Evolutionary conservation across 2,113 vertebrate species (phyloP).

Genomic region (Proterorhinus semilunaris): DNA sequence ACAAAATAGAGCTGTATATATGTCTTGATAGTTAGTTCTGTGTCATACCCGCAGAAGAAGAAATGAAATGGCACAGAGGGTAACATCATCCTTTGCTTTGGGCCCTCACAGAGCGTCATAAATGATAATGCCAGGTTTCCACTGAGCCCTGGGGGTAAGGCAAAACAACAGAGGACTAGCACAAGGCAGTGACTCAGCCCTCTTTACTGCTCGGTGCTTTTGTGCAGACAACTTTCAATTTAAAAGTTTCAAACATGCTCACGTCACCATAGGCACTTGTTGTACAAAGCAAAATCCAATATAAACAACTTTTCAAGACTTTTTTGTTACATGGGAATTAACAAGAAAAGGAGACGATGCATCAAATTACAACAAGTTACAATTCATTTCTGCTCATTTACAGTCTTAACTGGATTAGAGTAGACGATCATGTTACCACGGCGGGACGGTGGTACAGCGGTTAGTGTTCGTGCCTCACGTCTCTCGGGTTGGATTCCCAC

Average conservation of each 20-base stretch:
- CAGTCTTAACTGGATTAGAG: too few species aligned
- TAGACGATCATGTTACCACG: too few species aligned
- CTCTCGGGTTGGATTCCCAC: too few species aligned
- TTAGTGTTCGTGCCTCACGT: too few species aligned
- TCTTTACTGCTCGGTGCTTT: constrained; percentile 20
- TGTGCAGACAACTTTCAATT: constrained; percentile 10
- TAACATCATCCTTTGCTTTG: constrained; percentile 33
- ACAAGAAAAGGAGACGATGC: too few species aligned
- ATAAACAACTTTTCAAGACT: too few species aligned
- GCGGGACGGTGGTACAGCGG: too few species aligned
- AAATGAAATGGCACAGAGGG: not conserved
- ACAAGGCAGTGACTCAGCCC: constrained; percentile 28
- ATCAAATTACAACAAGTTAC: too few species aligned
- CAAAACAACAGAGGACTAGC: constrained; percentile 24
- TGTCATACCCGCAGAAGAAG: constrained; percentile 2
- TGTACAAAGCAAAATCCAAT: not conserved
- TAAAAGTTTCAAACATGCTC: not conserved
- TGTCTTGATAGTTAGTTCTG: not conserved
- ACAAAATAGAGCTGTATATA: not conserved
- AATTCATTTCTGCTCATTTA: too few species aligned
- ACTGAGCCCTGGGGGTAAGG: constrained; percentile 25
- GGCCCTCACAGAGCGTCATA: constrained; percentile 44
- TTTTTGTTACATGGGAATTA: too few species aligned
- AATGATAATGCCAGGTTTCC: constrained; percentile 48
- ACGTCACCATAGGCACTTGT: not conserved